Evolutionary conservation across 2,113 vertebrate species (phyloP).

Genomic region (Oenanthe oenanthe): DNA sequence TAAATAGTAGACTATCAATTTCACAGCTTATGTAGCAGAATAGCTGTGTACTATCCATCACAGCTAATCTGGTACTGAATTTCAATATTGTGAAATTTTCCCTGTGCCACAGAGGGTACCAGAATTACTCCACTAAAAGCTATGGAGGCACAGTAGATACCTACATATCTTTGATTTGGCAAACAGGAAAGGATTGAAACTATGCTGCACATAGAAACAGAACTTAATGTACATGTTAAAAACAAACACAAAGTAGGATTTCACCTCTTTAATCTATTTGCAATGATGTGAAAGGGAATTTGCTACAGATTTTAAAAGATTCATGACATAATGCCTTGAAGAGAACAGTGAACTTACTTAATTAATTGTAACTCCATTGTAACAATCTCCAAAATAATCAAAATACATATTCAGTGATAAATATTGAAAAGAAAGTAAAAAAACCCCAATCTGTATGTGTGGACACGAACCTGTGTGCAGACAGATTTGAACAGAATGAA

Average conservation of each 20-base stretch:
- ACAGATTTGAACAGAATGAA: not conserved
- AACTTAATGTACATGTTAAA: not conserved
- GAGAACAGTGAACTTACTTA: not conserved
- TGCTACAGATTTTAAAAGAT: not conserved
- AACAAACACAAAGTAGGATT: not conserved
- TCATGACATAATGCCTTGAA: not conserved
- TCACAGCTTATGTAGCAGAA: not conserved
- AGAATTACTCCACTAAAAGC: not conserved
- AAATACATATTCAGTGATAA: not conserved
- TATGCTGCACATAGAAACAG: not conserved
- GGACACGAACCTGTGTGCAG: not conserved
- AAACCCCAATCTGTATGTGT: accelerated
- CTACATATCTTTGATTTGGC: not conserved
- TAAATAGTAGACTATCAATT: not conserved
- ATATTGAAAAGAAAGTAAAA: not conserved
- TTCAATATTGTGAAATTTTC: not conserved
- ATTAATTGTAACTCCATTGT: not conserved
- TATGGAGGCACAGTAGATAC: not conserved
- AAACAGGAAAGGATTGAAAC: not conserved
- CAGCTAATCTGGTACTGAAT: not conserved
- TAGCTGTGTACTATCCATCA: not conserved
- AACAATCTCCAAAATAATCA: not conserved
- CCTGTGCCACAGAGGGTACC: not conserved
- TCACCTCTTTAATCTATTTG: not conserved
- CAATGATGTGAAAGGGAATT: not conserved